These are phyloP conservation scores for Tachysurus vachellii DNA, from an alignment of 2,113 vertebrate genomes.

Conservation along the genomic window DNA sequence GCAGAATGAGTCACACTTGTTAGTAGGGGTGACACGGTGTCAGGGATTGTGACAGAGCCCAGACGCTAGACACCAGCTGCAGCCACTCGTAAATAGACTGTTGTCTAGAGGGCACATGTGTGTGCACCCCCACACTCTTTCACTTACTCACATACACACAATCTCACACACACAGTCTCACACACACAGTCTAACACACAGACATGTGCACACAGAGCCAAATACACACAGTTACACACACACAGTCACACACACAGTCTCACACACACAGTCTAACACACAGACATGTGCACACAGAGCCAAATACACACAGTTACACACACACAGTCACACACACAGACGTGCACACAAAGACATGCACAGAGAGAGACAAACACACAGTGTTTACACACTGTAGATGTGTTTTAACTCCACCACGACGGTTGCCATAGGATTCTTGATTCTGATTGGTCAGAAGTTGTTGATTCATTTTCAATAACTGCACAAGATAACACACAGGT, in stretches of 20 bases:
- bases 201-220: no score
- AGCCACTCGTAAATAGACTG: slow-evolving; percentile 77
- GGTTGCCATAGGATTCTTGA: neutral
- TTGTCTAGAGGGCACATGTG: slow-evolving; percentile 74
- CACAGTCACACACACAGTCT: no score
- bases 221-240: no score
- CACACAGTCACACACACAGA: no score
- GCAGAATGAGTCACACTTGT: slow-evolving; percentile 76
- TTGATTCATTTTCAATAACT: slow-evolving; percentile 1
- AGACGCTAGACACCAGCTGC: slow-evolving; percentile 80
- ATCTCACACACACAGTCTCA: neutral
- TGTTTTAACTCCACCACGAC: neutral
- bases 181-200: no score
- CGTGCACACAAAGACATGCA: no score
- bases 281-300: no score
- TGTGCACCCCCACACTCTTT: slow-evolving; percentile 65
- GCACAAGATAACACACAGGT: neutral
- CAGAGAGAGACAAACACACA: neutral
- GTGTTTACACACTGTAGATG: no score
- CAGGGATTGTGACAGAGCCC: slow-evolving; percentile 76
- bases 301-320: no score
- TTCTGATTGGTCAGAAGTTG: neutral
- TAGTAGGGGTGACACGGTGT: slow-evolving; percentile 75
- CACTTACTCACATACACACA: slow-evolving; percentile 61
- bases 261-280: no score